Evolutionary conservation across 2,797 vertebrate species (phyloP).

Genomic region (Masticophis lateralis): DNA sequence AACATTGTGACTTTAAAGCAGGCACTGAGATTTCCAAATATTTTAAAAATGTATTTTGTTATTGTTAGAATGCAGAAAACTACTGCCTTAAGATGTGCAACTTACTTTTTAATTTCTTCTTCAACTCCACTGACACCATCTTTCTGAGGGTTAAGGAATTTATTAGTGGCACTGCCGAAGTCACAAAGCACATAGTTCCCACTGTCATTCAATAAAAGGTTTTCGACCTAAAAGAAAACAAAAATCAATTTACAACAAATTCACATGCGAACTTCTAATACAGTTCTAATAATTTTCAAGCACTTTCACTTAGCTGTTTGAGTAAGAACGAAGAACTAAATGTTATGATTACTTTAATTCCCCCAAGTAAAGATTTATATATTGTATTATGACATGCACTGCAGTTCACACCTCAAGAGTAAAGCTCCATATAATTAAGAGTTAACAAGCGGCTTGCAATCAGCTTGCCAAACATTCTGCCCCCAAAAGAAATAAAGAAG

Average conservation of each 20-base stretch:
- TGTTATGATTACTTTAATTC: neutral
- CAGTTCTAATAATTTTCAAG: neutral
- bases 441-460: neutral
- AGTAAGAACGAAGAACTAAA: neutral
- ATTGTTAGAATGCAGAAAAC: accelerated
- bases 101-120: slow-evolving; percentile 98
- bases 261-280: neutral
- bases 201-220: slow-evolving; percentile 90
- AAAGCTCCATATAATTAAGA: neutral
- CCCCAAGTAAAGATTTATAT: neutral
- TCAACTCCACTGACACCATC: slow-evolving; percentile 94
- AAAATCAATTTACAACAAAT: neutral
- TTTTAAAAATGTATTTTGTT: neutral
- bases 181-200: slow-evolving; percentile 97
- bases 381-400: neutral
- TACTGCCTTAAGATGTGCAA: neutral
- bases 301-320: neutral
- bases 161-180: slow-evolving; percentile 96
- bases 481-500: neutral
- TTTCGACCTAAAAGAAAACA: slow-evolving; percentile 85
- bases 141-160: slow-evolving; percentile 87
- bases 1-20: neutral
- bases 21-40: neutral
- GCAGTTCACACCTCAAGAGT: too few relatives aligned
- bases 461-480: neutral